A percentile compares a stretch with the other conserved stretches of the same genome.
Evolutionary conservation across 2,888 invertebrate species (phyloP).

Genomic region (Priapulus caudatus): DNA sequence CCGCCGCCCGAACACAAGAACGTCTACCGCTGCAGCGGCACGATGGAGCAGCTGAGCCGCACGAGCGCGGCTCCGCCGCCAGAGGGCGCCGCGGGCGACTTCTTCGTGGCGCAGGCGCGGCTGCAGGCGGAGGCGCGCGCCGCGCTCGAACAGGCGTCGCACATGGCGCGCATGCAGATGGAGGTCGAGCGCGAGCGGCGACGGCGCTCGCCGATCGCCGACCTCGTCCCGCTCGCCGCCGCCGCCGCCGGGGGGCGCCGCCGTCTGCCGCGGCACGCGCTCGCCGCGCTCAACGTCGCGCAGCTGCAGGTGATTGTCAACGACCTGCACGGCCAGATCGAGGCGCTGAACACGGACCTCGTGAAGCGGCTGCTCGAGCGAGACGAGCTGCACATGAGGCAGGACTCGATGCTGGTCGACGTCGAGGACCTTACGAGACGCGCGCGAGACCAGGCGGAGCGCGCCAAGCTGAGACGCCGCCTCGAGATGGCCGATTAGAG

Average conservation of each 20-base stretch:
- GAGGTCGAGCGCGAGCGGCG: slow-evolving; percentile 39
- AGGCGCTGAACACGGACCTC: slow-evolving; percentile 74
- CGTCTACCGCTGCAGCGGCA: not conserved
- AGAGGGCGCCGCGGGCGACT: slow-evolving; percentile 47
- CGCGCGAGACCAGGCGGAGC: not conserved
- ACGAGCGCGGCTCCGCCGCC: too few species aligned
- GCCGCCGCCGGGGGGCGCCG: slow-evolving; percentile 70
- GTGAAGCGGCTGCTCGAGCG: slow-evolving; percentile 78
- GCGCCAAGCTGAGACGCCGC: not conserved
- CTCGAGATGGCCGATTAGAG: too few species aligned
- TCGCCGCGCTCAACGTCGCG: slow-evolving; percentile 84
- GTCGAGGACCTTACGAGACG: slow-evolving; percentile 73
- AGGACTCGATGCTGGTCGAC: slow-evolving; percentile 93
- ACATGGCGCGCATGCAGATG: slow-evolving; percentile 83
- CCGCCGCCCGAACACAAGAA: too few species aligned
- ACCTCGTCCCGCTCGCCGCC: slow-evolving; percentile 58
- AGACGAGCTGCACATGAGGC: slow-evolving; percentile 93
- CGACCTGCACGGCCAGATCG: slow-evolving; percentile 84
- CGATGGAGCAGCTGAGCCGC: not conserved
- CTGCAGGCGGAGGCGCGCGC: slow-evolving; percentile 74
- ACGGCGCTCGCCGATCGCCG: slow-evolving; percentile 63
- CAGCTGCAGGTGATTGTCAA: slow-evolving; percentile 88
- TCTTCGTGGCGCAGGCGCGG: slow-evolving; percentile 64
- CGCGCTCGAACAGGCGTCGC: slow-evolving; percentile 76
- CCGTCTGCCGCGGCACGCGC: slow-evolving; percentile 64